These are phyloP conservation scores for Dryadula phaetusa DNA, from an alignment of 2,888 invertebrate genomes.

Conservation along the genomic window DNA sequence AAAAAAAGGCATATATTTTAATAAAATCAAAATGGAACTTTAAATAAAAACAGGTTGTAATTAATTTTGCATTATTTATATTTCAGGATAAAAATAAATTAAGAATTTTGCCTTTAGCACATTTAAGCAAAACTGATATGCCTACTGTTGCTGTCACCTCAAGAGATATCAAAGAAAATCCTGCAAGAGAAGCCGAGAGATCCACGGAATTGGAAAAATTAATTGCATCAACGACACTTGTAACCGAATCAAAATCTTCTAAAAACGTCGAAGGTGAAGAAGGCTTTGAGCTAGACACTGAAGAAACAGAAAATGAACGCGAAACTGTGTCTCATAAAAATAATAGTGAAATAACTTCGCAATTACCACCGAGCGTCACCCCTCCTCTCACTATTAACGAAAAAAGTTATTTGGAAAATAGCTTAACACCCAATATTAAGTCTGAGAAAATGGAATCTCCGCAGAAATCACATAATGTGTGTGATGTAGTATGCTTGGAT, in stretches of 20 bases:
- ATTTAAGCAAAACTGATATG: conserved; percentile 62
- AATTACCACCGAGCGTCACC: conserved; percentile 24
- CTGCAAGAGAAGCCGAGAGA: conserved; percentile 71
- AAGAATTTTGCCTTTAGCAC: conserved; percentile 69
- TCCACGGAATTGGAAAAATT: conserved; percentile 73
- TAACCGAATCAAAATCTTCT: conserved; percentile 49
- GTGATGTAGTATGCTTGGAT: conserved; percentile 63
- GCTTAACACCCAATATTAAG: conserved; percentile 54
- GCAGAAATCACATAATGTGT: conserved; percentile 31
- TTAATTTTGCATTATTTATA: background rate
- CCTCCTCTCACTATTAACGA: conserved; percentile 19
- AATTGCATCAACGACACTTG: conserved; percentile 59
- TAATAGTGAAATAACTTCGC: background rate
- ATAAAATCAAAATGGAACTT: background rate
- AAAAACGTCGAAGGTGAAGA: background rate
- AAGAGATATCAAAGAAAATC: conserved; percentile 54
- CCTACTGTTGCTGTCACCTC: conserved; percentile 54
- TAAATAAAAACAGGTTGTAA: background rate
- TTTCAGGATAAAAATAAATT: conserved; percentile 66
- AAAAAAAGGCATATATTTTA: background rate
- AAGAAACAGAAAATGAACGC: background rate
- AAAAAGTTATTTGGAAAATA: background rate
- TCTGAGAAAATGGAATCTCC: conserved; percentile 49
- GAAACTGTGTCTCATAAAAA: background rate
- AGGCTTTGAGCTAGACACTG: background rate